Evolutionary conservation across 2,113 vertebrate species (phyloP).

Genomic region (Coryphaenoides rupestris): DNA sequence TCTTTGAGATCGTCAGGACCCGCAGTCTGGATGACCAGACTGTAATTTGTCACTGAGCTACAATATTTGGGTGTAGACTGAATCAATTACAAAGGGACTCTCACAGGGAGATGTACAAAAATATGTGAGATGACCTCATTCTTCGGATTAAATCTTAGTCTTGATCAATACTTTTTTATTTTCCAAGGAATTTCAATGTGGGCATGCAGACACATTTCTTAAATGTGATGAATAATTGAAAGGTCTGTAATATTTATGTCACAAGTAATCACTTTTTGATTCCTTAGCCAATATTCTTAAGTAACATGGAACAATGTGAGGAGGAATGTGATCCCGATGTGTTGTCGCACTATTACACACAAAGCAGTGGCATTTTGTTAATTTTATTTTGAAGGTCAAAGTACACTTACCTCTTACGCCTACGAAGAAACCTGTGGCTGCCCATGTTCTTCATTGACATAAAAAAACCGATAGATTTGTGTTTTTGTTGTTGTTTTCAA

Average conservation of each 20-base stretch:
- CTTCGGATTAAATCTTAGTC: constrained; percentile 52
- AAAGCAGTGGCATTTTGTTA: constrained; percentile 20
- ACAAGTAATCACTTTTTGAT: constrained; percentile 41
- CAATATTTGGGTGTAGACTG: no score
- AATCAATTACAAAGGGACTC: constrained; percentile 26
- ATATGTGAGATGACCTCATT: constrained; percentile 47
- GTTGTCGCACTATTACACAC: constrained; percentile 35
- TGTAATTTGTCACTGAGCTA: no score
- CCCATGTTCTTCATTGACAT: constrained; percentile 3
- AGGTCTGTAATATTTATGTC: constrained; percentile 62
- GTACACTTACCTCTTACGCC: constrained; percentile 20
- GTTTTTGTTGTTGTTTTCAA: no score
- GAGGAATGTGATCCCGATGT: constrained; percentile 29
- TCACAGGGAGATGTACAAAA: constrained; percentile 45
- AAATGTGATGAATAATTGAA: constrained; percentile 62
- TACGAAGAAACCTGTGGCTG: neutral
- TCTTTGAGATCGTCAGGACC: no score
- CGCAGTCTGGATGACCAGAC: no score
- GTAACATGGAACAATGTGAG: constrained; percentile 13
- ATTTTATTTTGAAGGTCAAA: constrained; percentile 16
- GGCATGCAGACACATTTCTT: constrained; percentile 70
- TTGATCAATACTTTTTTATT: constrained; percentile 34
- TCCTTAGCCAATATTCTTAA: constrained; percentile 46
- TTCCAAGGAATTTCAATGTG: constrained; percentile 44
- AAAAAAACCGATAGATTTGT: no score